These are phyloP conservation scores for Coptodon bakossiorum DNA, from an alignment of 2,113 vertebrate genomes.

Conservation along the genomic window DNA sequence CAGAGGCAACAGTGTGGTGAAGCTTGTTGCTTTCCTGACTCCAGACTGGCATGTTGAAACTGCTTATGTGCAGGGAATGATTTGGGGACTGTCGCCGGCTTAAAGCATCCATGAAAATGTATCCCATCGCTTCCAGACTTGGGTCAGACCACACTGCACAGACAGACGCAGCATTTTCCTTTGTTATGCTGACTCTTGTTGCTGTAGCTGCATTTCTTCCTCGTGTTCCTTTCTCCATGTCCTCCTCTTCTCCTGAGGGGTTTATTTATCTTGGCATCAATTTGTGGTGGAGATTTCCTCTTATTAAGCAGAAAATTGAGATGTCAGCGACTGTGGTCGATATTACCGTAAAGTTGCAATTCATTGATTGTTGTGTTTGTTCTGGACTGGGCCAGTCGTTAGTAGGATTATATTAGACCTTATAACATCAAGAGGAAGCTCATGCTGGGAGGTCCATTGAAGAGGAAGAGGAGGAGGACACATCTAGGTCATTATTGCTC, in stretches of 20 bases:
- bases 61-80: conserved; percentile 24
- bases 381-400: not conserved
- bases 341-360: conserved; percentile 3
- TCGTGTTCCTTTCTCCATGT: not conserved
- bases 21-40: not conserved
- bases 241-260: not conserved
- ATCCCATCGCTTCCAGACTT: conserved; percentile 19
- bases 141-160: conserved; percentile 25
- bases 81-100: conserved; percentile 27
- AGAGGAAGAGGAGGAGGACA: not conserved
- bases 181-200: conserved; percentile 41
- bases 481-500: not conserved
- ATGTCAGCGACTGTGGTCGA: not conserved
- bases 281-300: conserved; percentile 29
- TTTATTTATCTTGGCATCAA: conserved; percentile 42
- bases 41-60: conserved; percentile 19
- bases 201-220: conserved; percentile 34
- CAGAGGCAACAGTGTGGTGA: conserved; percentile 35
- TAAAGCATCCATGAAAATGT: conserved; percentile 21
- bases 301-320: conserved; percentile 10
- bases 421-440: not conserved
- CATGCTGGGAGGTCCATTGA: not conserved
- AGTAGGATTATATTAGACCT: not conserved
- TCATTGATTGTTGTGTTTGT: conserved; percentile 24
- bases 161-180: conserved; percentile 30